Conservation (phyloP, 2,888 invertebrate species). For the Rhagonycha fulva region DNA sequence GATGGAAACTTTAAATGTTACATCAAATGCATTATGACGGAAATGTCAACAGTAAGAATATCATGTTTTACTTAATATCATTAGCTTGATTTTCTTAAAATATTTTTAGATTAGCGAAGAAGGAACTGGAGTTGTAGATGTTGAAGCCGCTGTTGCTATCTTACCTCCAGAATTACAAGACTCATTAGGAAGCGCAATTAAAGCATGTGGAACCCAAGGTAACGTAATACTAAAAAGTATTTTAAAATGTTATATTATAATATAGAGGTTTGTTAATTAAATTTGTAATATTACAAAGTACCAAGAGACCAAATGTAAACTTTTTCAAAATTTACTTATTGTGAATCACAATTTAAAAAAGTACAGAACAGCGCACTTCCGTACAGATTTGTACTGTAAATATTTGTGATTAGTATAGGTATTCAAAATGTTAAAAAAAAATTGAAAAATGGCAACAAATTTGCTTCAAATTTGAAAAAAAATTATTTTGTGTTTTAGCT, state of each 20-base stretch:
- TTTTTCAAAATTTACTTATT: too few relatives aligned
- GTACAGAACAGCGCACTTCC: too few relatives aligned
- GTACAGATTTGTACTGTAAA: too few relatives aligned
- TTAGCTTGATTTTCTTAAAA: not conserved
- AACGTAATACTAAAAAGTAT: too few relatives aligned
- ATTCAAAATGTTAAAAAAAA: not conserved
- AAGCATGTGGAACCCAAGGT: slow-evolving; percentile 50
- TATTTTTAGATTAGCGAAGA: slow-evolving; percentile 50
- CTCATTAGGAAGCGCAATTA: slow-evolving; percentile 42
- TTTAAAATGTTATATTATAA: not conserved
- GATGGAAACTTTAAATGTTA: slow-evolving; percentile 51
- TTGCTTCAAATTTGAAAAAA: not conserved
- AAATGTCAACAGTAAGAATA: slow-evolving; percentile 47
- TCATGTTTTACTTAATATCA: not conserved
- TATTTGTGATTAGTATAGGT: too few relatives aligned
- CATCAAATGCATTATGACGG: slow-evolving; percentile 46
- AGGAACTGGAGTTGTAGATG: slow-evolving; percentile 48
- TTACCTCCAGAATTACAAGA: slow-evolving; percentile 49
- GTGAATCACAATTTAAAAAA: too few relatives aligned
- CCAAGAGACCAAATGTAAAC: too few relatives aligned
- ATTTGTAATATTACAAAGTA: too few relatives aligned
- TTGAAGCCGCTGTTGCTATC: slow-evolving; percentile 50
- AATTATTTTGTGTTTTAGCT: slow-evolving; percentile 22
- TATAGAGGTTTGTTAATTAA: too few relatives aligned
- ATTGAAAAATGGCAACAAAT: not conserved